These are phyloP conservation scores for Parazoanthus atlanticus DNA, from an alignment of 92 coral and sea anemone species.

Conservation along the genomic window DNA sequence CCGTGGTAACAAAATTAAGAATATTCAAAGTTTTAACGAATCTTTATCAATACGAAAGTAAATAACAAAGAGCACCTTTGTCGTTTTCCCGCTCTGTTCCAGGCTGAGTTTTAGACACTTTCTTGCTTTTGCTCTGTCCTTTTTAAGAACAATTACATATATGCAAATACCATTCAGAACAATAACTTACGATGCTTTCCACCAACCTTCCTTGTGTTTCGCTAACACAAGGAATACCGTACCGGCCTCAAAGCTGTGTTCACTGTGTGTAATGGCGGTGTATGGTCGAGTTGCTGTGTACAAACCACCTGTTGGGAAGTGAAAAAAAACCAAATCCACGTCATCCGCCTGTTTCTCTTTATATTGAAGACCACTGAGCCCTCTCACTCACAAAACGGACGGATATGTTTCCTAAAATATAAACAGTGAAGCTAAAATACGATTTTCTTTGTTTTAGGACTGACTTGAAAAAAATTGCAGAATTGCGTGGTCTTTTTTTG, in stretches of 20 bases:
- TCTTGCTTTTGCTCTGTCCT: not conserved
- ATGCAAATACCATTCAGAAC: not conserved
- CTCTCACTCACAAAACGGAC: not conserved
- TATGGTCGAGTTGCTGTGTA: not conserved
- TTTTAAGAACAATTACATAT: not conserved
- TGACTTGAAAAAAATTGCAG: not conserved
- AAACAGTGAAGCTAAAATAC: not conserved
- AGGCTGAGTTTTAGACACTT: not conserved
- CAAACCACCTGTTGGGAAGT: conserved; percentile 1
- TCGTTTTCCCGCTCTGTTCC: too few species aligned
- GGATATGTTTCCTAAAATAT: not conserved
- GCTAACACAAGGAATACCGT: not conserved
- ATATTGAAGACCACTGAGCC: not conserved
- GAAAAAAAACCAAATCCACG: not conserved
- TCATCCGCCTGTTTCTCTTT: not conserved
- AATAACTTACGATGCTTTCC: conserved; percentile 1
- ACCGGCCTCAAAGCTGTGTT: conserved; percentile 1
- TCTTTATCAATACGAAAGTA: not conserved
- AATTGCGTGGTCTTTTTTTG: not conserved
- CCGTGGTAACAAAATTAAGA: not conserved
- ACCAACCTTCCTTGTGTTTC: conserved; percentile 11
- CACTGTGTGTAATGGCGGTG: conserved; percentile 8
- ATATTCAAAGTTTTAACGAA: not conserved
- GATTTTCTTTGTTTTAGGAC: not conserved
- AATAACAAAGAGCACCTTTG: not conserved